phyloP scores from a whole-genome alignment of 2,888 invertebrate genomes.

The Thymelicus sylvestris region DNA sequence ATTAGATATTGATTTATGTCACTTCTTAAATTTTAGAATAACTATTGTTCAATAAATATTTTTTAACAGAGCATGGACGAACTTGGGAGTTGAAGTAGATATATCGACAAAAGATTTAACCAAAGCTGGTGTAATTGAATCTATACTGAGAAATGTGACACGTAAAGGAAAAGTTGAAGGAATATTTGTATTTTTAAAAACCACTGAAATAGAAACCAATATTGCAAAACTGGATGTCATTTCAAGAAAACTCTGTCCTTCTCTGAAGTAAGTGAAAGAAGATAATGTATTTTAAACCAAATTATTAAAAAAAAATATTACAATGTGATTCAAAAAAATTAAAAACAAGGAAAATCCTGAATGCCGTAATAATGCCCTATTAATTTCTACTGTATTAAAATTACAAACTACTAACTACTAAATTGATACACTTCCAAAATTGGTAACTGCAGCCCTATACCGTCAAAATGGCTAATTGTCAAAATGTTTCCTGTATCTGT shows the following conservation, averaged over 20 bases:
- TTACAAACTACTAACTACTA: too few species aligned
- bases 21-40: too few species aligned
- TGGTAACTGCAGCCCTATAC: too few species aligned
- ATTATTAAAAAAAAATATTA: too few species aligned
- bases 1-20: background rate
- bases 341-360: too few species aligned
- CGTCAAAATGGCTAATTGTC: too few species aligned
- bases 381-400: too few species aligned
- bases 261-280: conserved; percentile 20
- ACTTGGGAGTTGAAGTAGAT: conserved; percentile 17
- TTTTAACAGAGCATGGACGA: conserved; percentile 6
- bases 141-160: background rate
- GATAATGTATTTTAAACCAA: too few species aligned
- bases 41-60: background rate
- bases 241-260: conserved; percentile 9
- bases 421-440: too few species aligned
- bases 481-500: too few species aligned
- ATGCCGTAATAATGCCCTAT: too few species aligned
- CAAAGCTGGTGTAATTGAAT: background rate
- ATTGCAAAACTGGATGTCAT: conserved; percentile 1
- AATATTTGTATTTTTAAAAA: conserved; percentile 2
- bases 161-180: conserved; percentile 11
- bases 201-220: background rate
- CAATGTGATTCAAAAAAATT: too few species aligned
- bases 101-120: conserved; percentile 5